A percentile compares a stretch with the other conserved stretches of the same genome.
phyloP scores from a whole-genome alignment of 1,140 invertebrate species.

The Bombus terrestris region DNA sequence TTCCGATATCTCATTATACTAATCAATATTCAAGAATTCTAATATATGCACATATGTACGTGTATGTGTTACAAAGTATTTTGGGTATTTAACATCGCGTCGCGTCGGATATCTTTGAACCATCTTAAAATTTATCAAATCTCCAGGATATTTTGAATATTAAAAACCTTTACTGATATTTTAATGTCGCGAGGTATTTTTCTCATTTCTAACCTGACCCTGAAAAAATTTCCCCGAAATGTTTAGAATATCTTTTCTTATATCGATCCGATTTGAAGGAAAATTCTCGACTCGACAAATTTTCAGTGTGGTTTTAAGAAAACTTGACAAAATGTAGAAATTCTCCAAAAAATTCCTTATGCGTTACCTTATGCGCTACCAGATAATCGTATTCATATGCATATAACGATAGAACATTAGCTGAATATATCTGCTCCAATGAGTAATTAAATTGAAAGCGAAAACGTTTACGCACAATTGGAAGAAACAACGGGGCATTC shows the following conservation, averaged over 20 bases:
- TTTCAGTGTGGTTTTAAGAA: too few relatives aligned
- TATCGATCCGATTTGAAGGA: background rate
- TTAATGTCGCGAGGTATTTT: too few relatives aligned
- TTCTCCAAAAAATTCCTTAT: too few relatives aligned
- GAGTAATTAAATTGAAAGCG: slow-evolving; percentile 25
- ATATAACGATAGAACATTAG: background rate
- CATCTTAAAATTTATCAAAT: background rate
- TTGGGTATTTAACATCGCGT: background rate
- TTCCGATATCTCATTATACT: background rate
- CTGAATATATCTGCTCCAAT: background rate
- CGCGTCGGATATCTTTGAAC: too few relatives aligned
- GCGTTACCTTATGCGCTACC: background rate
- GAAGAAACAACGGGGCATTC: background rate
- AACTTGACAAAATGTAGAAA: too few relatives aligned
- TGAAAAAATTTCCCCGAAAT: background rate
- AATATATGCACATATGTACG: too few relatives aligned
- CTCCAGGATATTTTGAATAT: background rate
- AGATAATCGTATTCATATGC: background rate
- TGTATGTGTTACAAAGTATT: background rate
- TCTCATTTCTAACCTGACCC: too few relatives aligned
- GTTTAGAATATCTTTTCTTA: background rate
- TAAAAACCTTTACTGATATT: too few relatives aligned
- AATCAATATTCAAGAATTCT: too few relatives aligned
- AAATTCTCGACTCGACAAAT: background rate
- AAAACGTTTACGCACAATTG: slow-evolving; percentile 4